Conservation (phyloP, 1,140 invertebrate genomes). For the Bathynomus jamesi region DNA sequence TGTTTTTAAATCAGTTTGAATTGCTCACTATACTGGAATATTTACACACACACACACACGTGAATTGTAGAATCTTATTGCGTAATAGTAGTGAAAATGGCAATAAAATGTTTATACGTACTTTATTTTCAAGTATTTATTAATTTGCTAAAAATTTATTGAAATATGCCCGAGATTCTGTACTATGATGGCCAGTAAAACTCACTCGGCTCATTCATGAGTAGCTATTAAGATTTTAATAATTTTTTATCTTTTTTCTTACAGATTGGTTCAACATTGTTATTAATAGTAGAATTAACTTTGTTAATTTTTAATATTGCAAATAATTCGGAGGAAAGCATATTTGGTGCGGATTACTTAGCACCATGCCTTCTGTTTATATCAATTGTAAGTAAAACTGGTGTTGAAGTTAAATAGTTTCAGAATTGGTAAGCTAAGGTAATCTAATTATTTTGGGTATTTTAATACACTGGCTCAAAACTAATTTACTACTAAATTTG, state of each 20-base stretch:
- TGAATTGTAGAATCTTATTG: neutral
- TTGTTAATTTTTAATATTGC: conserved; percentile 4
- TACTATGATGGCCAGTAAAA: neutral
- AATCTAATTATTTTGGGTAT: no score
- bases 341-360: conserved; percentile 36
- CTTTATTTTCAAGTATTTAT: neutral
- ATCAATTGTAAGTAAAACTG: conserved; percentile 41
- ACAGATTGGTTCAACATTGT: conserved; percentile 29
- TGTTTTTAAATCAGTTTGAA: no score
- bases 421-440: no score
- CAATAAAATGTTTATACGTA: neutral
- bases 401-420: no score
- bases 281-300: neutral
- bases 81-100: no score
- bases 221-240: neutral
- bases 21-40: neutral
- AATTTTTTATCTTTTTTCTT: conserved; percentile 8
- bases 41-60: neutral
- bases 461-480: no score
- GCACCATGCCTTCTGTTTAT: conserved; percentile 39
- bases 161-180: neutral
- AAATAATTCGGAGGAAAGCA: conserved; percentile 4
- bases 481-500: no score
- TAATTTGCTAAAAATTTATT: no score
- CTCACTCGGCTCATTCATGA: neutral